Evolutionary conservation across 2,797 vertebrate species (phyloP), one percentile per base, ranked within the genome.

Genomic region (Bovichtus diacanthus): DNA sequence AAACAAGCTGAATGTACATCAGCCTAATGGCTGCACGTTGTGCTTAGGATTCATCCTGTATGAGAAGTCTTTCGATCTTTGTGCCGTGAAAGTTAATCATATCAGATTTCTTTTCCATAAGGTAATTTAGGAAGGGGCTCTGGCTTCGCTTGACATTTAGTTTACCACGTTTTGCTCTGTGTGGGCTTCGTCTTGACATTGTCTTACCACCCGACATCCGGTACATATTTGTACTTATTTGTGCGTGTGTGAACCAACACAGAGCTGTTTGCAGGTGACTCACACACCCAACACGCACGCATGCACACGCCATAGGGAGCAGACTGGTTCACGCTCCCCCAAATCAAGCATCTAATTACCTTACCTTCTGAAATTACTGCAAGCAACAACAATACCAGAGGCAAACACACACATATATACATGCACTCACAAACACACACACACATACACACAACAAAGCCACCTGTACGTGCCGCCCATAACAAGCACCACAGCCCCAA

Each of bases 401-500:
- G 36, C 61, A 74, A 69, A 80, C 62, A 61, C 49, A 54, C 51
- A 60, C 41, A 58, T 19, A 60, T 27, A 69, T 54, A 59, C 34
- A 25, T 15, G 31, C 59, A 77, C 38, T 38, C 56, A 54, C 29
- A 65, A 27, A 59, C 34, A 59, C 61, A 80, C 49, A 67, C 23
- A 49, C 69, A 80, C 44, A 74, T 23, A 46, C 74, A 70, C 60
- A 65, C 39, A 74, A 70, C 80, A 90, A 88, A 90, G 75, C 61
- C 67, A 58, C 65, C 74, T 85, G 74, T 89, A 91, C 90, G 87
- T 92, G 92, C 89, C 2, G 47, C 76, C 83, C 88, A 93, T 93
- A 89, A 91, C 92, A 92, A 94, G 84, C 84, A 77, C 76, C 75
- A 63, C 79, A 85, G 81, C 73, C 74, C 87, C 84, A 85, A 90